These are phyloP conservation scores for Scaptomyza flava DNA, from an alignment of 2,888 invertebrate genomes.

Conservation along the genomic window DNA sequence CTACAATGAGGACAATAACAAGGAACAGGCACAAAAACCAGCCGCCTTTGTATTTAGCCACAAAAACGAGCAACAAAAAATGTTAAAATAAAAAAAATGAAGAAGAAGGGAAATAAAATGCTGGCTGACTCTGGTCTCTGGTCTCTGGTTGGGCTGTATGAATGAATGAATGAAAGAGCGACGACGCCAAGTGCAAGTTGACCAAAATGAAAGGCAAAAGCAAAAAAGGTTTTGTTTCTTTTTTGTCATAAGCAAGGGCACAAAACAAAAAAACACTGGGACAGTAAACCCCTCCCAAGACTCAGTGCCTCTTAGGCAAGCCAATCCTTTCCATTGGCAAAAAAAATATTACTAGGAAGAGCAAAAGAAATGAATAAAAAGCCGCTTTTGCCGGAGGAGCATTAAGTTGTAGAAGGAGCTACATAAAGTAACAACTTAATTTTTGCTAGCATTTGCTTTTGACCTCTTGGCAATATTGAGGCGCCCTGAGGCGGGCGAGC, in stretches of 20 bases:
- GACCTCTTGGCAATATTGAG: conserved; percentile 32
- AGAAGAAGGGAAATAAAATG: conserved; percentile 21
- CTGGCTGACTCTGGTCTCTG: conserved; percentile 25
- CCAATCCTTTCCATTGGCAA: conserved; percentile 27
- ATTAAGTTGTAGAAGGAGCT: not conserved
- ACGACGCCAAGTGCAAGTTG: conserved; percentile 73
- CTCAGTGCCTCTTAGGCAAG: not conserved
- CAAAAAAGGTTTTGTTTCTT: conserved; percentile 29
- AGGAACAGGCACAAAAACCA: conserved; percentile 60
- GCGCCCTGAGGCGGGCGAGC: not conserved
- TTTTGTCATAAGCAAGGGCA: conserved; percentile 56
- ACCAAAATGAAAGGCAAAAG: conserved; percentile 77
- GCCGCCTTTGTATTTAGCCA: conserved; percentile 79
- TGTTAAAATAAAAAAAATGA: conserved; percentile 25
- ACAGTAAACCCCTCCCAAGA: not conserved
- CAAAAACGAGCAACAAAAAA: conserved; percentile 63
- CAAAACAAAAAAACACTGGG: conserved; percentile 42
- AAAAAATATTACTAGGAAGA: conserved; percentile 20
- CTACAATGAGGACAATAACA: conserved; percentile 45
- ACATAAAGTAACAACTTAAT: conserved; percentile 50
- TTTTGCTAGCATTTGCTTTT: conserved; percentile 39
- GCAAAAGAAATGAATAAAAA: conserved; percentile 1
- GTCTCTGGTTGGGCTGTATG: not conserved
- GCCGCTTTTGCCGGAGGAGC: not conserved
- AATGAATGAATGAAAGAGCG: conserved; percentile 1